These are phyloP conservation scores for Perccottus glenii DNA, from an alignment of 2,113 vertebrate species.

Conservation along the genomic window DNA sequence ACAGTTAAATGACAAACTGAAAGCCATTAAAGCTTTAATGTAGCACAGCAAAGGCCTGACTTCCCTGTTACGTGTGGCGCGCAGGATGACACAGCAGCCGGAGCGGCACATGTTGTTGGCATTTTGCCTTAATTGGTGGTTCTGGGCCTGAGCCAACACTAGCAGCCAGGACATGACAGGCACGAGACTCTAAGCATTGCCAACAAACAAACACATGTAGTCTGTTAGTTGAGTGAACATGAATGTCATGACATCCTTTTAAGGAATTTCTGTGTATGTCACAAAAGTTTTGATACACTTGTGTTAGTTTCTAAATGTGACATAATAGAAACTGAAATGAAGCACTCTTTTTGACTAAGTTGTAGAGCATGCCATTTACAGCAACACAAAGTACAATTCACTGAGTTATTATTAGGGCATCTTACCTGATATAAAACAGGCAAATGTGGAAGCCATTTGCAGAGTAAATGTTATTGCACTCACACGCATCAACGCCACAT, in stretches of 20 bases:
- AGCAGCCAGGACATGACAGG: constrained; percentile 81
- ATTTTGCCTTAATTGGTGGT: constrained; percentile 64
- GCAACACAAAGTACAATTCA: constrained; percentile 40
- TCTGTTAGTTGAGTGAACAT: constrained; percentile 17
- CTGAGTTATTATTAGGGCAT: constrained; percentile 53
- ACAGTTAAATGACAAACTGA: constrained; percentile 71
- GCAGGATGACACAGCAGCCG: constrained; percentile 36
- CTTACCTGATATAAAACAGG: constrained; percentile 62
- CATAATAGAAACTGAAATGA: constrained; percentile 20
- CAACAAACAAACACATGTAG: constrained; percentile 28
- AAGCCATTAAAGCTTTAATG: constrained; percentile 76
- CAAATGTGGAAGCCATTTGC: constrained; percentile 80
- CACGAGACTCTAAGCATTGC: constrained; percentile 48
- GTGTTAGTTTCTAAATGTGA: constrained; percentile 18
- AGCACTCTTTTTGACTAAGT: constrained; percentile 12
- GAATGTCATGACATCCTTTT: not conserved
- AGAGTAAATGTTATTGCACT: constrained; percentile 90
- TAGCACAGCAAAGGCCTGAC: constrained; percentile 49
- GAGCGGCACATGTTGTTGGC: constrained; percentile 45
- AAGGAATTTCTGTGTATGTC: constrained; percentile 4
- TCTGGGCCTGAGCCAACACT: constrained; percentile 76
- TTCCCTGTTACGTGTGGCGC: constrained; percentile 62
- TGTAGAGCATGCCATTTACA: constrained; percentile 24
- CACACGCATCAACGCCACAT: constrained; percentile 79
- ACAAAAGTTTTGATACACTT: constrained; percentile 8